Conservation (phyloP, 2,113 vertebrate genomes). For the Percina caprodes region DNA sequence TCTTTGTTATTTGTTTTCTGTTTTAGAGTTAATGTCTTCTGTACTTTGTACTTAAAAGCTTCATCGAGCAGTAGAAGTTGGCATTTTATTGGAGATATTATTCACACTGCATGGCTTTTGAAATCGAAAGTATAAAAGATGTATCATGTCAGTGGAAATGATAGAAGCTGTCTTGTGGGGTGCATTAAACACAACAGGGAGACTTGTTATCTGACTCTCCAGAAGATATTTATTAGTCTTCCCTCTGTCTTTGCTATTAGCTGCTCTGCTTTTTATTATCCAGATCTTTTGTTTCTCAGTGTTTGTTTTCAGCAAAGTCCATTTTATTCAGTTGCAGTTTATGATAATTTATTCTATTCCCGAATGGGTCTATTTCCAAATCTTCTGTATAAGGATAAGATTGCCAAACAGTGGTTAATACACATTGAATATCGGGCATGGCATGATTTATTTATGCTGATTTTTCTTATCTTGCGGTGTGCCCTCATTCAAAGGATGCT, state of each 20-base stretch:
- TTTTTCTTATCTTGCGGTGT: constrained; percentile 27
- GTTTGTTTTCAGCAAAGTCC: constrained; percentile 11
- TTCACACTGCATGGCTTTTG: constrained; percentile 46
- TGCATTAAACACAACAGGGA: constrained; percentile 29
- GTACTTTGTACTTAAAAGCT: constrained; percentile 49
- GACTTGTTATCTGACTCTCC: constrained; percentile 38
- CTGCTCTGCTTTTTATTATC: constrained; percentile 9
- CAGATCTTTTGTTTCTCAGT: constrained; percentile 3
- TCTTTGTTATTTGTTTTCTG: constrained; percentile 48
- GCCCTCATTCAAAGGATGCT: constrained; percentile 31
- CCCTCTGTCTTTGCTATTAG: constrained; percentile 17
- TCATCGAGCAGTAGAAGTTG: constrained; percentile 31
- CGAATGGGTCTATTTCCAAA: constrained; percentile 1
- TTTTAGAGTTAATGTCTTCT: constrained; percentile 34
- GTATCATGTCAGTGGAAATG: constrained; percentile 29
- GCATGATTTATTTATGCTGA: constrained; percentile 12
- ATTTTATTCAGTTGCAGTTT: constrained; percentile 16
- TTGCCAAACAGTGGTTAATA: constrained; percentile 6
- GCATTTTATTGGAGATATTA: constrained; percentile 38
- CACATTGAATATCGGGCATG: constrained; percentile 5
- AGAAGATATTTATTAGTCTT: constrained; percentile 12
- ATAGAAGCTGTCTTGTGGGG: constrained; percentile 34
- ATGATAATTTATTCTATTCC: constrained; percentile 1
- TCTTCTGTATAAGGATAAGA: not conserved
- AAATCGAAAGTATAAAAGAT: constrained; percentile 45